phyloP scores from a whole-genome alignment of 2,113 vertebrate genomes.

The Seriola rivoliana region DNA sequence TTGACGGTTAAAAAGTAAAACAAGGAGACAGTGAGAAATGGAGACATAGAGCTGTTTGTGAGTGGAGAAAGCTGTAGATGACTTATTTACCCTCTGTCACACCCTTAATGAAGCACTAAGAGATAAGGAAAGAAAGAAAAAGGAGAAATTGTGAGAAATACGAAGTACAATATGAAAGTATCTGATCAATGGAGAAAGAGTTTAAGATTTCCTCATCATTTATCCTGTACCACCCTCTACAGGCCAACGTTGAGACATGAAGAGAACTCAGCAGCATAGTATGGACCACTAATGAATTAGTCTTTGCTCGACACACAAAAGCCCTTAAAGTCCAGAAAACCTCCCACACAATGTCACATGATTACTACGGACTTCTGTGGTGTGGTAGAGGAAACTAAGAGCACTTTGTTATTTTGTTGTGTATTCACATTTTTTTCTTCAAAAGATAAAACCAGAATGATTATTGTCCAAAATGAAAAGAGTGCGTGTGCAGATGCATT shows the following conservation, averaged over 20 bases:
- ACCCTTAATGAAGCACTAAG: no score
- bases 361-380: background rate
- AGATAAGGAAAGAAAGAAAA: background rate
- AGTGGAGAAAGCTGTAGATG: no score
- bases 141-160: background rate
- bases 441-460: background rate
- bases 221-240: conserved; percentile 40
- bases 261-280: conserved; percentile 82
- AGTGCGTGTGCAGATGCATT: background rate
- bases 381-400: background rate
- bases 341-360: no score
- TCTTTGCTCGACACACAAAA: background rate
- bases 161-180: background rate
- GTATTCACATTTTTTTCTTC: background rate
- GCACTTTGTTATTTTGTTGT: background rate
- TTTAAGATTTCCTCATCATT: background rate
- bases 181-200: background rate
- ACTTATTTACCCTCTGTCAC: no score
- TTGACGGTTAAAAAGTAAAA: background rate
- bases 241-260: background rate
- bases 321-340: background rate
- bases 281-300: conserved; percentile 76
- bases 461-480: background rate
- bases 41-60: no score
- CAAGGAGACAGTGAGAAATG: background rate